Evolutionary conservation across 2,888 invertebrate genomes (phyloP).

Genomic region (Drosophila multiciliata): DNA sequence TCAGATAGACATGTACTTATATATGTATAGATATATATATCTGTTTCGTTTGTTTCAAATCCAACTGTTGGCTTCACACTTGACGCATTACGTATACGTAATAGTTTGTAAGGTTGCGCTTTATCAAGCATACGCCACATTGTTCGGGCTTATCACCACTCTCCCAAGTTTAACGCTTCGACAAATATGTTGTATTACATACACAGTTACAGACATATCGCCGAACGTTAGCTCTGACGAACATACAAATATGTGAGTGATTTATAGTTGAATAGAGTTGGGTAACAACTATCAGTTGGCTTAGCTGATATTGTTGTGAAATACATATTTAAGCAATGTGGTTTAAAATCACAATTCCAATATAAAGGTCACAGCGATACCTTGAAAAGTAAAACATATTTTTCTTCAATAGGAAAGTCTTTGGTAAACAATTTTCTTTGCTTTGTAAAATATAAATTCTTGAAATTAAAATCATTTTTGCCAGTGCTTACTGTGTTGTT

Average conservation of each 20-base stretch:
- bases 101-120: slow-evolving; percentile 56
- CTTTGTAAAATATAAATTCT: neutral
- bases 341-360: neutral
- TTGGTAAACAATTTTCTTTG: neutral
- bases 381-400: neutral
- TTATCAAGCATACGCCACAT: slow-evolving; percentile 67
- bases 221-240: neutral
- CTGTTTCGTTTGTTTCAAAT: slow-evolving; percentile 15
- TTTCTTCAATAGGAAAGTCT: neutral
- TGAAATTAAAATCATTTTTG: neutral
- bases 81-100: slow-evolving; percentile 52
- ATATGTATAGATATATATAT: neutral
- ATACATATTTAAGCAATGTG: slow-evolving; percentile 11
- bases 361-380: neutral
- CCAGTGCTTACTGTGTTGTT: neutral
- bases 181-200: slow-evolving; percentile 10
- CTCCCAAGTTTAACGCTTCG: slow-evolving; percentile 14
- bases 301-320: slow-evolving; percentile 19
- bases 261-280: neutral
- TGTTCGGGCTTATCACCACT: slow-evolving; percentile 50
- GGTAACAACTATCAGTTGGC: slow-evolving; percentile 12
- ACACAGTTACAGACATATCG: neutral
- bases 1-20: neutral
- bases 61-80: slow-evolving; percentile 30
- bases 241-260: neutral